phyloP scores from a whole-genome alignment of 2,888 invertebrate species.

The Lasioglossum calceatum region DNA sequence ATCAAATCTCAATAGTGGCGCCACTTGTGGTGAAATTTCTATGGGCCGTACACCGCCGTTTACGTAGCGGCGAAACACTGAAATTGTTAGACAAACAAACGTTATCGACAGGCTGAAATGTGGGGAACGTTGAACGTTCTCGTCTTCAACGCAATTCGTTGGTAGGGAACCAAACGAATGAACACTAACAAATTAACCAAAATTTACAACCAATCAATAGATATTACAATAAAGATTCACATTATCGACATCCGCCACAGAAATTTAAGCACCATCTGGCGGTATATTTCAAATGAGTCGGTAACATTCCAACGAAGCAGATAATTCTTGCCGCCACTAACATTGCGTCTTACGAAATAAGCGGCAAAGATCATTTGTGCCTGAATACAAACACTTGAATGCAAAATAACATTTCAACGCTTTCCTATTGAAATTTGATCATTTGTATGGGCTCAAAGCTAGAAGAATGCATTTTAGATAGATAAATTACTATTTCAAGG shows the following conservation, averaged over 20 bases:
- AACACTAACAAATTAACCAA: too few relatives aligned
- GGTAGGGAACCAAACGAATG: too few relatives aligned
- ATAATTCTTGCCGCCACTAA: background rate
- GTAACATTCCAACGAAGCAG: background rate
- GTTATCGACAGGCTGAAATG: background rate
- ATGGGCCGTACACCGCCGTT: background rate
- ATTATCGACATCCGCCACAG: too few relatives aligned
- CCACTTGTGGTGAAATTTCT: background rate
- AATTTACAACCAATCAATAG: too few relatives aligned
- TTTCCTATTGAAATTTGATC: background rate
- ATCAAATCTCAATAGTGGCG: background rate
- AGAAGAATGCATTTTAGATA: background rate
- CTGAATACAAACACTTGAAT: background rate
- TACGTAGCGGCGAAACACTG: background rate
- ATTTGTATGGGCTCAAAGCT: background rate
- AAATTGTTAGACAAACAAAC: background rate
- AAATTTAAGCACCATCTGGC: too few relatives aligned
- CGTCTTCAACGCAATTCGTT: too few relatives aligned
- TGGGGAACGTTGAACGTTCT: too few relatives aligned
- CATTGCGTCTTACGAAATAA: background rate
- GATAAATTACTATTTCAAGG: background rate
- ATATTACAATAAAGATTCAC: too few relatives aligned
- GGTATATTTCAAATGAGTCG: too few relatives aligned
- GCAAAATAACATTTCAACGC: background rate
- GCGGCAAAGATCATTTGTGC: background rate